A percentile compares a stretch with the other conserved stretches of the same genome.
Evolutionary conservation across 2,113 vertebrate genomes (phyloP).

Genomic region (Acrocephalus arundinaceus): DNA sequence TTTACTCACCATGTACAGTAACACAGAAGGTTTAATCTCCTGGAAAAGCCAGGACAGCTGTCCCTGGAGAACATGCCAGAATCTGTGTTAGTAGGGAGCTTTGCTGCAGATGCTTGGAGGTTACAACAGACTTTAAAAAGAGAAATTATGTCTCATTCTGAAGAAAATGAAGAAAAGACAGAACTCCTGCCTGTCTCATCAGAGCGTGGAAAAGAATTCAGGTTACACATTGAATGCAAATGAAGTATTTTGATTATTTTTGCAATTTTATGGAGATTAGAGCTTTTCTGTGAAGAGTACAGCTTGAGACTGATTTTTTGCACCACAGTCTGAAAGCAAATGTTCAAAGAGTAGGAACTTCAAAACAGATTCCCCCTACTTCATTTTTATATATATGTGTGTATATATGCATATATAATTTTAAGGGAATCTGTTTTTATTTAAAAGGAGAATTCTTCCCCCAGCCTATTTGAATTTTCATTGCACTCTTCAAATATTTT

Average conservation of each 20-base stretch:
- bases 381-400: neutral
- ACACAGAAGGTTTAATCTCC: neutral
- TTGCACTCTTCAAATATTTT: neutral
- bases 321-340: neutral
- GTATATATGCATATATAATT: neutral
- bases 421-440: neutral
- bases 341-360: neutral
- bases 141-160: neutral
- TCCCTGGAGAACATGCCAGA: neutral
- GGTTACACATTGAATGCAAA: neutral
- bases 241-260: neutral
- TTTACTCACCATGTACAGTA: neutral
- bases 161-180: neutral
- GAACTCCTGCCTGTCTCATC: neutral
- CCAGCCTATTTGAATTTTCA: neutral
- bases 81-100: neutral
- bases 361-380: neutral
- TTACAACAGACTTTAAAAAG: neutral
- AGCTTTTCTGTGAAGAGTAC: neutral
- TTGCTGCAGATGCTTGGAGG: neutral
- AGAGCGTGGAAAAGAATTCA: neutral
- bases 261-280: neutral
- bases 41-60: neutral
- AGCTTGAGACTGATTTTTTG: neutral
- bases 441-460: neutral